These are phyloP conservation scores for Conus canariensis DNA, from an alignment of 2,888 invertebrate species.

Conservation along the genomic window DNA sequence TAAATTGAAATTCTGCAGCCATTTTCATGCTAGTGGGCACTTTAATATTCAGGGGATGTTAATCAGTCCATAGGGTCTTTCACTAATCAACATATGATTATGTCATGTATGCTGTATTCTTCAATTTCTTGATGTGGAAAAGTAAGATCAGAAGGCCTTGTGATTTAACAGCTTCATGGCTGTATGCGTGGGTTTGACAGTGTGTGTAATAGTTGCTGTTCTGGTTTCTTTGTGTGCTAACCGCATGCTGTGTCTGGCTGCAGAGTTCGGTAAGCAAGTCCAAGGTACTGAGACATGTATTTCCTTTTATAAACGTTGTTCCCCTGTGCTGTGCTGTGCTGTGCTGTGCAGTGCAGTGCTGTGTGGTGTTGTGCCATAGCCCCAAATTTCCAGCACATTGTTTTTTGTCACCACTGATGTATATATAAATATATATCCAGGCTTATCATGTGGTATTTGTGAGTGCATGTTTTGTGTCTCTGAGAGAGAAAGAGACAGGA, in stretches of 20 bases:
- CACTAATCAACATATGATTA: too few species aligned
- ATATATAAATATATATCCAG: background rate
- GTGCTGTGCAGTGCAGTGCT: slow-evolving; percentile 16
- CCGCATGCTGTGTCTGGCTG: slow-evolving; percentile 22
- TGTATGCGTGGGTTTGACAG: background rate
- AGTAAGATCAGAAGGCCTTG: too few species aligned
- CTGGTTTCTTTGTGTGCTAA: slow-evolving; percentile 16
- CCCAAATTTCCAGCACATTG: background rate
- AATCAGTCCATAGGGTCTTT: too few species aligned
- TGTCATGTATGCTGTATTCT: too few species aligned
- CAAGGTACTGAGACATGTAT: slow-evolving; percentile 28
- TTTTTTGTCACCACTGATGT: too few species aligned
- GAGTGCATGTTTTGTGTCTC: background rate
- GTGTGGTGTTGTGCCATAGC: background rate
- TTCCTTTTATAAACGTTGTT: background rate
- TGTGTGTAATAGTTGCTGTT: background rate
- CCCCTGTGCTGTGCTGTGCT: background rate
- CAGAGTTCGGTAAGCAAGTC: slow-evolving; percentile 43
- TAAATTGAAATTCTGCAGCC: too few species aligned
- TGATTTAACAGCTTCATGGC: too few species aligned
- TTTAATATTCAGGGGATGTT: too few species aligned
- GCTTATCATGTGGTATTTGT: background rate
- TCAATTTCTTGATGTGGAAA: too few species aligned
- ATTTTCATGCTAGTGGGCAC: too few species aligned
- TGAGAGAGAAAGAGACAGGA: background rate